Conservation (phyloP, 2,113 vertebrate genomes). For the Corythoichthys haematopterus region DNA sequence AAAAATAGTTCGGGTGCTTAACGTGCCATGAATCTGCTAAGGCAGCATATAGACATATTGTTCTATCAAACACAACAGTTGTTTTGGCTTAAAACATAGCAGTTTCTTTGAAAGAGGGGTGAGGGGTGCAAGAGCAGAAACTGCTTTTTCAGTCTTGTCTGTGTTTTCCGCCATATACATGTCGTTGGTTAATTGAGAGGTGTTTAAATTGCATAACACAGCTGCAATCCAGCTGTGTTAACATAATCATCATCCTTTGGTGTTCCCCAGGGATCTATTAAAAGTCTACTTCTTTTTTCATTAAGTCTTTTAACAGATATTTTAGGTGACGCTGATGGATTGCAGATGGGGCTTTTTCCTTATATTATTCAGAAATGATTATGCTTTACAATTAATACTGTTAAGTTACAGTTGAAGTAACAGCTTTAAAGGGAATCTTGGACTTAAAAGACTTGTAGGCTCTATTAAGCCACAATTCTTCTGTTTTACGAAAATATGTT, state of each 20-base stretch:
- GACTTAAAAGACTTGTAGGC: no score
- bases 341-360: not conserved
- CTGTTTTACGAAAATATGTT: no score
- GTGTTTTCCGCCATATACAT: not conserved
- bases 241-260: constrained; percentile 1
- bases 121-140: no score
- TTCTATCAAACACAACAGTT: no score
- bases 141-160: no score
- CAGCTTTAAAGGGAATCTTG: no score
- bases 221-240: constrained; percentile 3
- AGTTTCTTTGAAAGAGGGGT: no score
- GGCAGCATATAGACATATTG: no score
- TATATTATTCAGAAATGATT: not conserved
- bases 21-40: no score
- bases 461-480: no score
- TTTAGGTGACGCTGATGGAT: not conserved
- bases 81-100: no score
- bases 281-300: constrained; percentile 13
- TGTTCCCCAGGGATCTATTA: constrained; percentile 18
- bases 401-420: not conserved
- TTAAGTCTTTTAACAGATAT: not conserved
- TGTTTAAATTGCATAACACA: not conserved
- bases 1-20: no score
- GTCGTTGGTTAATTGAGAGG: not conserved
- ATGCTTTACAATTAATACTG: not conserved